These are phyloP conservation scores for Nothocercus julius DNA, from an alignment of 2,113 vertebrate genomes.

Conservation along the genomic window DNA sequence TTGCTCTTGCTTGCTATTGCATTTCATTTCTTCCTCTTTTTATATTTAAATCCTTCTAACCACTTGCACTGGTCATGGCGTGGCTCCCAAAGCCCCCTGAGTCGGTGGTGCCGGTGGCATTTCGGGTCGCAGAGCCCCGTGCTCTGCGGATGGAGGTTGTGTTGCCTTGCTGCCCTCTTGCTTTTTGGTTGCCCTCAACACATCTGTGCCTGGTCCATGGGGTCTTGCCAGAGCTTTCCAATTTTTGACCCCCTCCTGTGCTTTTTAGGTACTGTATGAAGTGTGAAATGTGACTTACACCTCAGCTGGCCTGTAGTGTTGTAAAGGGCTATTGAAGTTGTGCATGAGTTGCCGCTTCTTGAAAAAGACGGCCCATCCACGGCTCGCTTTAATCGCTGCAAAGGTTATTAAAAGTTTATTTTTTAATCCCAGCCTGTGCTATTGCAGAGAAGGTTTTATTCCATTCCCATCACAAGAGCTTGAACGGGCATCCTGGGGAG, in stretches of 20 bases:
- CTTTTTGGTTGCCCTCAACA: not conserved
- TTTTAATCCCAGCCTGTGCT: not conserved
- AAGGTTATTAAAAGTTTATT: not conserved
- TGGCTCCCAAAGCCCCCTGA: not conserved
- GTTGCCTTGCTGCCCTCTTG: not conserved
- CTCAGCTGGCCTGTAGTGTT: not conserved
- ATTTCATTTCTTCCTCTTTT: not conserved
- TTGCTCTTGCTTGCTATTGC: not conserved
- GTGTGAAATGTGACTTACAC: not conserved
- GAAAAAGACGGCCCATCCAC: not conserved
- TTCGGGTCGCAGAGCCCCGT: not conserved
- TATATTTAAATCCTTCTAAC: not conserved
- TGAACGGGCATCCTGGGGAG: slow-evolving; percentile 11
- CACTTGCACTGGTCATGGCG: not conserved
- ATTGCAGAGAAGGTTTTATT: not conserved
- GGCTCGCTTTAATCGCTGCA: not conserved
- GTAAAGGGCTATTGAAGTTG: not conserved
- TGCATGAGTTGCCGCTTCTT: not conserved
- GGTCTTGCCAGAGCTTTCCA: not conserved
- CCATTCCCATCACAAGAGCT: not conserved
- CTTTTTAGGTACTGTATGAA: not conserved
- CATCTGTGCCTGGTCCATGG: not conserved
- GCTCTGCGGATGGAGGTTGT: not conserved
- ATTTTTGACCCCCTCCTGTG: not conserved
- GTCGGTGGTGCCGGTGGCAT: not conserved